Evolutionary conservation across 2,113 vertebrate genomes (phyloP), one percentile per base, ranked within the genome.

Genomic region (Dasyornis broadbenti): DNA sequence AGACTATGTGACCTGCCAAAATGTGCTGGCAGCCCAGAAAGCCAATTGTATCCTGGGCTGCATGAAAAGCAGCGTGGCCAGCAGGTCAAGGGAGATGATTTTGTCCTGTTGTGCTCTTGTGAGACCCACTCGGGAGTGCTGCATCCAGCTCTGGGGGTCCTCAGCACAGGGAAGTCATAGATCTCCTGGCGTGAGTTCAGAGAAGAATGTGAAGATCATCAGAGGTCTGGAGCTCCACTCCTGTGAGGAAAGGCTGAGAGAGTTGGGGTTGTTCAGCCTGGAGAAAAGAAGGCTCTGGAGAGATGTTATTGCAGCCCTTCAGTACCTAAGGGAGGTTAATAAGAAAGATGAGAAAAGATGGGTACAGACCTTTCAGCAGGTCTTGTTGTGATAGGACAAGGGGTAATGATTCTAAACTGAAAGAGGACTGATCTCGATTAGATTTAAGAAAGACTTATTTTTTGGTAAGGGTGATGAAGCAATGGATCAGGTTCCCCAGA

Each of bases 1-100:
- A 42, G 31, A 27, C n/a, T 76, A 14, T 0, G 0, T 53, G 57
- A 71, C 23, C 21, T 1, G 1, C 6, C 37, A 57, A 13, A 39
- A 39, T 44, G 16, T 0, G 0, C 37, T 92, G 4, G 3, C 27
- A 83, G 47, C 39, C n/a, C 57, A 9, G 27, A 35, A 71, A 18
- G 19, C 47, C n/a, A 35, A 0, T 15, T 0, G 0, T 24, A 11
- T 53, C 19, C 22, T 69, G 40, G 44, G 33, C 49, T 44, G 28
- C 24, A 20, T 31, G 47, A 28, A 31, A 56, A 66, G 18, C 2
- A 78, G 3, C 0, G 0, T 45, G 28, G 11, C 14, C 39, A 73
- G 50, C 50, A 42, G 37, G 30, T 66, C 1, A 1, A 56, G 27
- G 66, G 40, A 61, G 30, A 9, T 6, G 27, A 54, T 79, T 78